phyloP scores from a whole-genome alignment of 2,888 invertebrate genomes.

The Euspilapteryx auroguttella region DNA sequence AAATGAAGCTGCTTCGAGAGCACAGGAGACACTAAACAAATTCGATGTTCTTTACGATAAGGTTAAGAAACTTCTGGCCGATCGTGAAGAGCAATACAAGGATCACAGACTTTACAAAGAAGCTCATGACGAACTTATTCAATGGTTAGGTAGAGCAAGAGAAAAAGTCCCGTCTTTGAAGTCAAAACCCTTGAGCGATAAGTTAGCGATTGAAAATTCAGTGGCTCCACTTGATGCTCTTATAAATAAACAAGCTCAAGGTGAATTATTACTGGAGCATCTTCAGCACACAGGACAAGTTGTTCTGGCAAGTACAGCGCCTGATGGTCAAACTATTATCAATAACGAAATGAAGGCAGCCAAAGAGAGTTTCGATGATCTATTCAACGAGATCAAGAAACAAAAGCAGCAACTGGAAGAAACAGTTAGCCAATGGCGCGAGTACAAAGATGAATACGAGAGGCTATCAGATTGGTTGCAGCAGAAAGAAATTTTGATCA shows the following conservation, averaged over 20 bases:
- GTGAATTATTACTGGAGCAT: constrained; percentile 84
- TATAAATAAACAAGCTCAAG: constrained; percentile 88
- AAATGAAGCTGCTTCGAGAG: constrained; percentile 79
- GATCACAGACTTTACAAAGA: constrained; percentile 90
- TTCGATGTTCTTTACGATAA: constrained; percentile 79
- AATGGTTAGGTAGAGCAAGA: constrained; percentile 85
- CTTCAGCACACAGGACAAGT: constrained; percentile 87
- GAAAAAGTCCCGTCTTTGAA: constrained; percentile 88
- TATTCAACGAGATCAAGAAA: constrained; percentile 84
- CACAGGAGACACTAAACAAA: constrained; percentile 80
- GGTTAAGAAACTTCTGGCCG: constrained; percentile 73
- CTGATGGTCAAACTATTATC: constrained; percentile 77
- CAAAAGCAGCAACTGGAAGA: constrained; percentile 84
- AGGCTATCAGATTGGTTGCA: constrained; percentile 90
- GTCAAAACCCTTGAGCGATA: constrained; percentile 82
- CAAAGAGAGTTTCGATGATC: constrained; percentile 79
- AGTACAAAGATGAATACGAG: constrained; percentile 92
- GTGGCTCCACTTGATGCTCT: constrained; percentile 84
- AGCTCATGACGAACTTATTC: constrained; percentile 85
- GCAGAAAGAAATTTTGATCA: constrained; percentile 87
- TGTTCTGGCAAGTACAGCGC: constrained; percentile 79
- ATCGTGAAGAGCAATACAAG: constrained; percentile 83
- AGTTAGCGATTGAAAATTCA: constrained; percentile 85
- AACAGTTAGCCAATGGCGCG: constrained; percentile 82
- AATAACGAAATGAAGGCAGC: constrained; percentile 84